Conservation (phyloP, 2,888 invertebrate species). For the Monochamus alternatus region DNA sequence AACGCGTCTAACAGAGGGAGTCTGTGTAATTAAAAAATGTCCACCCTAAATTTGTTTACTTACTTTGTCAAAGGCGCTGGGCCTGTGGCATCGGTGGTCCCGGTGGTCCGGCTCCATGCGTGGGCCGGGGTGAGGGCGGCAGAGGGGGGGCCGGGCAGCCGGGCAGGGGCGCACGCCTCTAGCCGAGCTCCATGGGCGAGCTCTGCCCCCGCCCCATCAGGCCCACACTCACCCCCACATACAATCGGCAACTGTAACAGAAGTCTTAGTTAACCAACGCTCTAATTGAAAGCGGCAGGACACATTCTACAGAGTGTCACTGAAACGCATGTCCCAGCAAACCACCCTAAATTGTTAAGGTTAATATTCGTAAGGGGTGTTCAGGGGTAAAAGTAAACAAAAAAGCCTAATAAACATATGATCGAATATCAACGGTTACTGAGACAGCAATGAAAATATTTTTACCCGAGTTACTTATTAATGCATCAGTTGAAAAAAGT, state of each 20-base stretch:
- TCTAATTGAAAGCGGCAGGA: background rate
- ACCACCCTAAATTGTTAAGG: too few species aligned
- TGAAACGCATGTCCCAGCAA: too few species aligned
- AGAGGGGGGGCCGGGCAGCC: conserved; percentile 76
- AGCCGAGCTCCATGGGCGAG: conserved; percentile 88
- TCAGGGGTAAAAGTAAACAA: too few species aligned
- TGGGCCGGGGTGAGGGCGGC: conserved; percentile 67
- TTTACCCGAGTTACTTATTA: too few species aligned
- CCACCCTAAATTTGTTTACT: conserved; percentile 43
- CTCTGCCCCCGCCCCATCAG: conserved; percentile 86
- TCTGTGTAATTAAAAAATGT: background rate
- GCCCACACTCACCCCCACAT: conserved; percentile 83
- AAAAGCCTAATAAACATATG: too few species aligned
- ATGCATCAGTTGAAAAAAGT: too few species aligned
- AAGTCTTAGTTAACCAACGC: conserved; percentile 29
- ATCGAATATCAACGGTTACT: too few species aligned
- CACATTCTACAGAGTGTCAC: background rate
- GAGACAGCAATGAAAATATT: too few species aligned
- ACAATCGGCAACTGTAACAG: conserved; percentile 75
- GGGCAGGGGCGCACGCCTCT: conserved; percentile 83
- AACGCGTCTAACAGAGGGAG: too few species aligned
- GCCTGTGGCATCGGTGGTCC: conserved; percentile 79
- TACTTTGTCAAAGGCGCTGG: conserved; percentile 77
- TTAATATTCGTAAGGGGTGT: too few species aligned
- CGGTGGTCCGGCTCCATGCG: conserved; percentile 90